These are phyloP conservation scores for Aplocera efformata DNA, from an alignment of 2,888 invertebrate species.

Conservation along the genomic window DNA sequence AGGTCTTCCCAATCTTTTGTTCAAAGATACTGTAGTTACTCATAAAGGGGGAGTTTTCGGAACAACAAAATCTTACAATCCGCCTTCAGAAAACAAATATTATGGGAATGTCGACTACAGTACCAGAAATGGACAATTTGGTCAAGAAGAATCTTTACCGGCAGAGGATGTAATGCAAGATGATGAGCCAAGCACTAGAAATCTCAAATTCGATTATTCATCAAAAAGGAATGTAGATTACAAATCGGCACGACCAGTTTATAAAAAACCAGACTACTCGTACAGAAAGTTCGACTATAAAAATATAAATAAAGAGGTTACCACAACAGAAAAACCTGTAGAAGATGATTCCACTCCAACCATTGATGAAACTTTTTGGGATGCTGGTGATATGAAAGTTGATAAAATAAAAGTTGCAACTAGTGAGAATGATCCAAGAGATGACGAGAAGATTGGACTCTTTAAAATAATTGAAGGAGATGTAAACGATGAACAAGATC, in stretches of 20 bases:
- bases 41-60: conserved; percentile 49
- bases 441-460: conserved; percentile 2
- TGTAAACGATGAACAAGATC: conserved; percentile 9
- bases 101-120: conserved; percentile 32
- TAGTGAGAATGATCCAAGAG: not conserved
- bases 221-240: conserved; percentile 9
- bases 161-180: conserved; percentile 9
- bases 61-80: conserved; percentile 29
- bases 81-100: conserved; percentile 31
- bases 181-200: not conserved
- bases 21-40: conserved; percentile 55
- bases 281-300: conserved; percentile 16
- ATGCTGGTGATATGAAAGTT: not conserved
- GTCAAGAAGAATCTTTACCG: conserved; percentile 2
- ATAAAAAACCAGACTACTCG: conserved; percentile 12
- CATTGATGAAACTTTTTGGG: not conserved
- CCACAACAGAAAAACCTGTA: conserved; percentile 18
- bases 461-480: conserved; percentile 7
- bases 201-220: conserved; percentile 8
- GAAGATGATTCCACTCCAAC: not conserved
- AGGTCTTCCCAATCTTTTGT: conserved; percentile 57
- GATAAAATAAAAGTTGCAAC: not conserved
- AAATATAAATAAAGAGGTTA: conserved; percentile 20
- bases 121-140: conserved; percentile 27
- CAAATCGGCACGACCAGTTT: conserved; percentile 11